Base-by-base conservation (phyloP, 2,888 invertebrate genomes). In the Drosophila pullipes region DNA sequence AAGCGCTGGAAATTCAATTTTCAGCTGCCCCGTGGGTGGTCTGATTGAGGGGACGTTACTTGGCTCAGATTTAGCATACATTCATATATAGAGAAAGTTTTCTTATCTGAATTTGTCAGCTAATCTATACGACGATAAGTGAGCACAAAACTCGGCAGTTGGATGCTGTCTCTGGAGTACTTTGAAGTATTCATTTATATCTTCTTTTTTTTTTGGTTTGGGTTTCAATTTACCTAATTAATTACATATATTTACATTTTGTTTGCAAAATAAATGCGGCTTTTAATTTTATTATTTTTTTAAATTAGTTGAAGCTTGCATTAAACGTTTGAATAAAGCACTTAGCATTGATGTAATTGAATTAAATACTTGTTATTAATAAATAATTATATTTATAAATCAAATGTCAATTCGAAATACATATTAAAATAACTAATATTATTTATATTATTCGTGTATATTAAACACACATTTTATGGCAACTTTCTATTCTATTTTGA, bases 1-100 rank as follows among this genome's bases (percentile, higher is more conserved):
- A 77, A 69, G 58, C 69, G 41, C 37, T 74, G 54, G 68, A 85
- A 84, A 84, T 84, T 84, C 63, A 84, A 84, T 84, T 84, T 84
- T 52, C 53, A 10, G 37, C 53, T 49, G 67, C 62, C 59, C 82
- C 69, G 60, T 64, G 85, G 83, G 85, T 58, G 85, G 81, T 73
- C 87, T 70, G 87, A 86, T 84, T 86, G 82, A 86, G 80, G 37
- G 44, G 3, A 25, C 18, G 31, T 2, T 31, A 7, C 28, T 41
- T 52, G 35, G 41, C 41, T 39, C 44, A 47, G 62, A 44, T 59
- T 50, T 65, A 35, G 41, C 70, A 44, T 37, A 28, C 33, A 25
- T 33, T 49, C 54, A 44, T 25, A n/a, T 39, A 18, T 37, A n/a
- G 44, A 13, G 0, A 57, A 79, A 79, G 28, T 79, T 70, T 25